Percentiles rank a stretch among this genome's conserved stretches.
Conservation (phyloP, 2,797 vertebrate species). For the Clarias pachynema region DNA sequence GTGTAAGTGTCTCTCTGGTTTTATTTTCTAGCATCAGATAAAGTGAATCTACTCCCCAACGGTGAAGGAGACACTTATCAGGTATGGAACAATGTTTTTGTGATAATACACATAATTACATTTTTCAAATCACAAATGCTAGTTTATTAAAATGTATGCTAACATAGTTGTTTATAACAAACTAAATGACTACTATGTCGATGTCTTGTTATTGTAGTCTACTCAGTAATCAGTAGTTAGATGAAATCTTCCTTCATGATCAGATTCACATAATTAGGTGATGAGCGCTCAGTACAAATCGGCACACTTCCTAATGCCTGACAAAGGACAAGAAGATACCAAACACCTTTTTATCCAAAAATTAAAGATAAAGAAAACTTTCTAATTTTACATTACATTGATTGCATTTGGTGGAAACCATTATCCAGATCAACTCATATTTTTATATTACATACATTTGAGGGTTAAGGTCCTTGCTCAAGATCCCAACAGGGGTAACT, state of each 20-base stretch:
- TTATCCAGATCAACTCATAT: too few species aligned
- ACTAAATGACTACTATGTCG: neutral
- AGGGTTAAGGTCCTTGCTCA: too few species aligned
- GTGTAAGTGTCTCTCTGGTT: neutral
- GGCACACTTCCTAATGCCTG: too few species aligned
- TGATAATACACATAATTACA: neutral
- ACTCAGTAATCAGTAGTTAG: neutral
- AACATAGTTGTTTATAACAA: neutral
- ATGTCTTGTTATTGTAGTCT: neutral
- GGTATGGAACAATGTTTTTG: conserved; percentile 27
- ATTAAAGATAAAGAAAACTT: too few species aligned
- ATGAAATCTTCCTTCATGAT: neutral
- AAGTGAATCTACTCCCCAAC: conserved; percentile 36
- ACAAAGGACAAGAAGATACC: too few species aligned
- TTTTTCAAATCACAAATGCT: neutral
- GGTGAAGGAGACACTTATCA: conserved; percentile 48
- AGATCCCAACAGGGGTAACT: too few species aligned
- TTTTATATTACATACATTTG: too few species aligned
- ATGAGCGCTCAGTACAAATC: too few species aligned
- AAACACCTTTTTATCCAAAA: too few species aligned
- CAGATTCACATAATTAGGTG: neutral
- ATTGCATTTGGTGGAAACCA: too few species aligned
- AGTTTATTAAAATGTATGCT: neutral
- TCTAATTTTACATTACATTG: too few species aligned
- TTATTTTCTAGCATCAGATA: conserved; percentile 48